Conservation (phyloP, 2,888 invertebrate genomes). For the Ochropleura leucogaster region DNA sequence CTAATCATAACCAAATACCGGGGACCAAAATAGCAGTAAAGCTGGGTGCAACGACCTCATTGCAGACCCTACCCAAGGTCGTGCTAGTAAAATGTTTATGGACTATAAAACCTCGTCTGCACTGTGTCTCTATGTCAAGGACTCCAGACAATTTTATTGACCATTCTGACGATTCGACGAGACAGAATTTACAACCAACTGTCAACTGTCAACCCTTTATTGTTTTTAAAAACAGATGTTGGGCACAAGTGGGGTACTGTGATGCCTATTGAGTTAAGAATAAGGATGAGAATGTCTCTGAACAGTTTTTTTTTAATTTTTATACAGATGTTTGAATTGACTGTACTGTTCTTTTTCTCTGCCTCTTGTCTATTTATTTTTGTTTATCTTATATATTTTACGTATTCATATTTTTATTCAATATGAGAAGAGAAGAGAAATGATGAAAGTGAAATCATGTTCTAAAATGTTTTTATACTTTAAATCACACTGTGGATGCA, state of each 20-base stretch:
- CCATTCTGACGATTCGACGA: conserved; percentile 80
- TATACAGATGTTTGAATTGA: conserved; percentile 47
- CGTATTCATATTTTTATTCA: not conserved
- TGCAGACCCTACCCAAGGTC: conserved; percentile 90
- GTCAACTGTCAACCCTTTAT: conserved; percentile 75
- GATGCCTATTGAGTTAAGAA: conserved; percentile 32
- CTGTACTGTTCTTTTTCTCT: not conserved
- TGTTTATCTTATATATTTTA: not conserved
- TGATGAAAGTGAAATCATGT: no score
- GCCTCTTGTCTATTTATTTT: not conserved
- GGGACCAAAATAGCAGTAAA: conserved; percentile 80
- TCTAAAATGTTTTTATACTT: no score
- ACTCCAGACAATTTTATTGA: conserved; percentile 88
- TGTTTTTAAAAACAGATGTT: conserved; percentile 73
- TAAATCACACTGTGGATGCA: not conserved
- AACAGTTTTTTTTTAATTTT: conserved; percentile 20
- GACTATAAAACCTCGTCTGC: conserved; percentile 89
- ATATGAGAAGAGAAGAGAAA: no score
- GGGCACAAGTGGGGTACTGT: conserved; percentile 22
- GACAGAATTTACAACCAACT: conserved; percentile 76
- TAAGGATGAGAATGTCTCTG: conserved; percentile 25
- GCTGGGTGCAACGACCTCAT: conserved; percentile 88
- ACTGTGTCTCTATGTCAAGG: conserved; percentile 90
- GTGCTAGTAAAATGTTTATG: conserved; percentile 90
- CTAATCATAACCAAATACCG: conserved; percentile 71